Evolutionary conservation across 2,797 vertebrate species (phyloP).

Genomic region (Coranthus polyacanthus): DNA sequence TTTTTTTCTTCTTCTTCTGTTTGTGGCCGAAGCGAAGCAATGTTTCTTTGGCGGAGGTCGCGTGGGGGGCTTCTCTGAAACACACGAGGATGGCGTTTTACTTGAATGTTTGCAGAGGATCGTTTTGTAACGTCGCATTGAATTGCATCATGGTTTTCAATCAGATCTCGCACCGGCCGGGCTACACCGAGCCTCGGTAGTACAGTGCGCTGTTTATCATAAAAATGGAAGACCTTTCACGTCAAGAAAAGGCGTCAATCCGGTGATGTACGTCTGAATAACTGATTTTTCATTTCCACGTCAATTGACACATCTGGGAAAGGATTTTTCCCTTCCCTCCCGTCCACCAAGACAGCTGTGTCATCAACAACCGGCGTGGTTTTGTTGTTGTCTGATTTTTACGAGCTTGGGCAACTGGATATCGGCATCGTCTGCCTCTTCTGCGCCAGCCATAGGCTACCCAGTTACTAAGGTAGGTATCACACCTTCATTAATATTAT

Average conservation of each 20-base stretch:
- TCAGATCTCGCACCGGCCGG: slow-evolving; percentile 66
- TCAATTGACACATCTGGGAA: slow-evolving; percentile 81
- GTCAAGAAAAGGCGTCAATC: slow-evolving; percentile 78
- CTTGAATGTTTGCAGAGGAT: slow-evolving; percentile 61
- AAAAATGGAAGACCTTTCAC: slow-evolving; percentile 81
- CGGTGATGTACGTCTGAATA: slow-evolving; percentile 71
- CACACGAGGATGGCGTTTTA: slow-evolving; percentile 45
- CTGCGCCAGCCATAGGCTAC: slow-evolving; percentile 72
- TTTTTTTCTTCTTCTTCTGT: not conserved
- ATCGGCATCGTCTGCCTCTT: slow-evolving; percentile 64
- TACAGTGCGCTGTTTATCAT: slow-evolving; percentile 68
- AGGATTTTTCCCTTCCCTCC: slow-evolving; percentile 51
- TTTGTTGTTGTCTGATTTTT: slow-evolving; percentile 87
- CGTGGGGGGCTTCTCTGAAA: slow-evolving; percentile 30
- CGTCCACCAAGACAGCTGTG: slow-evolving; percentile 81
- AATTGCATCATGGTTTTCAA: slow-evolving; percentile 78
- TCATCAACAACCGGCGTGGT: slow-evolving; percentile 86
- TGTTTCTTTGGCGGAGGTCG: slow-evolving; percentile 55
- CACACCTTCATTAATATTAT: slow-evolving; percentile 54
- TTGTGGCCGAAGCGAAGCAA: slow-evolving; percentile 30
- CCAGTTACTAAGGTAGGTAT: slow-evolving; percentile 73
- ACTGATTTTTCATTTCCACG: slow-evolving; percentile 59
- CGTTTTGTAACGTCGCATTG: slow-evolving; percentile 80
- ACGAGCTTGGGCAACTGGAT: slow-evolving; percentile 75
- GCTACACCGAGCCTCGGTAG: slow-evolving; percentile 55